Evolutionary conservation across 2,113 vertebrate species (phyloP), one percentile per base, ranked within the genome.

Genomic region (Percina caprodes): DNA sequence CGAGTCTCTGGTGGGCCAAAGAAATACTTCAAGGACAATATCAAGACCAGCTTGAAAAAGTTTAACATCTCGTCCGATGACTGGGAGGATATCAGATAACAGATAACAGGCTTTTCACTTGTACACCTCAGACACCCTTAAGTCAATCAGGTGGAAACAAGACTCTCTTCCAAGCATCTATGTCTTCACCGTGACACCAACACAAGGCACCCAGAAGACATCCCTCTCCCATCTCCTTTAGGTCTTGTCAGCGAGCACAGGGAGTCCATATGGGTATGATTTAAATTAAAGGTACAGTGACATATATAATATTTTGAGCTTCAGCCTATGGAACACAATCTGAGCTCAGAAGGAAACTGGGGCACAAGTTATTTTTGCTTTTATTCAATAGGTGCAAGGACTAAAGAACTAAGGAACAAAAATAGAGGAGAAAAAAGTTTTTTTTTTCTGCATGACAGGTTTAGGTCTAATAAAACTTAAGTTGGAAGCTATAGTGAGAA

Each of bases 61-160:
- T 30, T 30, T 2, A 30, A 30, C 30, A 30, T 30, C 30, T 4
- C 2, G 30, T 30, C 30, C 30, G 30, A 4, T 4, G 4, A 30
- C 30, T 30, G 30, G 30, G 30, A 30, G 30, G 30, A 30, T n/a
- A n/a, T n/a, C n/a, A n/a, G n/a, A n/a, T n/a, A n/a, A n/a, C n/a
- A n/a, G n/a, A n/a, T n/a, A n/a, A n/a, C 30, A 56, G 52, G 74
- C 48, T 56, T 73, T 61, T 77, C 49, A 81, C 16, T 75, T 9
- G 16, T 18, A 24, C 48, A 74, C 49, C 61, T 26, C 33, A 82
- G 61, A 85, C 46, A 46, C 63, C 56, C 68, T 79, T 77, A 72
- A 88, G 19, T 75, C 74, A 86, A 80, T 89, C 84, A 76, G 69
- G 52, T 75, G 58, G 39, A 79, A 79, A 78, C 70, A 77, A 51